These are phyloP conservation scores for Pteropus rufus DNA, from an alignment of 2,797 vertebrate genomes.

Conservation along the genomic window DNA sequence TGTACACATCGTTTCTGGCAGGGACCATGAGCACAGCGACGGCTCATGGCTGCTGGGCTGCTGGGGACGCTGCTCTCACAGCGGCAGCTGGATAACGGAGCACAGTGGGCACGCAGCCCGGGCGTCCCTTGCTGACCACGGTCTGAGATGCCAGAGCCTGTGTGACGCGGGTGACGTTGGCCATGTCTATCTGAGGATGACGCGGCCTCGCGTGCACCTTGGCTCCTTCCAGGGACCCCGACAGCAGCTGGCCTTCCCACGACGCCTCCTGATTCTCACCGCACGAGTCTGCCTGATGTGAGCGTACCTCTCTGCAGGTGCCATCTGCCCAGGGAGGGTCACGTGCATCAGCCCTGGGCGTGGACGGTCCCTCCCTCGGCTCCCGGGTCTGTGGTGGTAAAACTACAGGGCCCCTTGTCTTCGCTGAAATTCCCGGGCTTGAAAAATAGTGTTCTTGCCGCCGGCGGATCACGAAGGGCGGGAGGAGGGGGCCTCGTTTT, in stretches of 20 bases:
- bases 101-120: not conserved
- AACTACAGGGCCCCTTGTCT: not conserved
- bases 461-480: not conserved
- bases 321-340: not conserved
- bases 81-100: not conserved
- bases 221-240: not conserved
- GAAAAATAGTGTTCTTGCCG: not conserved
- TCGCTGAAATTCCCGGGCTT: not conserved
- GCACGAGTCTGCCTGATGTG: not conserved
- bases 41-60: not conserved
- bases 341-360: not conserved
- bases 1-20: not conserved
- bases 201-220: not conserved
- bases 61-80: not conserved
- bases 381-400: not conserved
- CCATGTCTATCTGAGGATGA: constrained; percentile 15
- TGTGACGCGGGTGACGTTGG: not conserved
- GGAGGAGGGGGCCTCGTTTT: not conserved
- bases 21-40: accelerated
- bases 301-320: not conserved
- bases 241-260: not conserved
- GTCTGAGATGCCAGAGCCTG: not conserved
- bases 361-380: not conserved
- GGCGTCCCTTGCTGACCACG: not conserved
- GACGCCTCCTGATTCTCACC: accelerated